A percentile compares a stretch with the other conserved stretches of the same genome.
phyloP scores from a whole-genome alignment of 2,113 vertebrate genomes.

The Craseonycteris thonglongyai region DNA sequence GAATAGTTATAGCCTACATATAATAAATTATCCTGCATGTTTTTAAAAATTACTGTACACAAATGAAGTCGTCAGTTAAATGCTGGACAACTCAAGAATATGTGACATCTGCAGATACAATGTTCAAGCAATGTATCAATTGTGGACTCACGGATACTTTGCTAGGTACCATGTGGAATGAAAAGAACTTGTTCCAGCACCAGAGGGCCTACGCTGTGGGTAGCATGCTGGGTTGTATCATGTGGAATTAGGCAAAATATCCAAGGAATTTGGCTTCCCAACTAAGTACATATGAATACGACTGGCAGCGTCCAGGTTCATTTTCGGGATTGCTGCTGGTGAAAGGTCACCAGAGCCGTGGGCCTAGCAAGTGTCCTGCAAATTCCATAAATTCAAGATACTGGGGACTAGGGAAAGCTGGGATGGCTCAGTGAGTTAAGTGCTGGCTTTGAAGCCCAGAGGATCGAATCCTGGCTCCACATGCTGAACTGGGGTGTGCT shows the following conservation, averaged over 20 bases:
- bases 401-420: too few species aligned
- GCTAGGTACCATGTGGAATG: neutral
- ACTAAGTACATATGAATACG: neutral
- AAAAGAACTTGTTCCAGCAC: neutral
- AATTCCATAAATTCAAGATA: neutral
- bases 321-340: neutral
- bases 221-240: neutral
- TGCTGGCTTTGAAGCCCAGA: too few species aligned
- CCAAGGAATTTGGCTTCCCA: conserved; percentile 4
- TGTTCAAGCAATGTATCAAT: conserved; percentile 11
- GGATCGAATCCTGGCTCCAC: too few species aligned
- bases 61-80: neutral
- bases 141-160: neutral
- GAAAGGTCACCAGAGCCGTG: neutral
- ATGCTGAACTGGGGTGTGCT: too few species aligned
- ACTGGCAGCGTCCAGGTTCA: neutral
- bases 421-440: too few species aligned
- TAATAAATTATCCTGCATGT: neutral
- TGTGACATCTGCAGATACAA: neutral
- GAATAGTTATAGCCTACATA: neutral
- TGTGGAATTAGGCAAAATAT: conserved; percentile 14
- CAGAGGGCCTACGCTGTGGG: neutral
- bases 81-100: neutral
- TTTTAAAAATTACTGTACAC: neutral
- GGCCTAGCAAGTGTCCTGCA: neutral